Base-by-base conservation (phyloP, 2,113 vertebrate species). In the Passer montanus region DNA sequence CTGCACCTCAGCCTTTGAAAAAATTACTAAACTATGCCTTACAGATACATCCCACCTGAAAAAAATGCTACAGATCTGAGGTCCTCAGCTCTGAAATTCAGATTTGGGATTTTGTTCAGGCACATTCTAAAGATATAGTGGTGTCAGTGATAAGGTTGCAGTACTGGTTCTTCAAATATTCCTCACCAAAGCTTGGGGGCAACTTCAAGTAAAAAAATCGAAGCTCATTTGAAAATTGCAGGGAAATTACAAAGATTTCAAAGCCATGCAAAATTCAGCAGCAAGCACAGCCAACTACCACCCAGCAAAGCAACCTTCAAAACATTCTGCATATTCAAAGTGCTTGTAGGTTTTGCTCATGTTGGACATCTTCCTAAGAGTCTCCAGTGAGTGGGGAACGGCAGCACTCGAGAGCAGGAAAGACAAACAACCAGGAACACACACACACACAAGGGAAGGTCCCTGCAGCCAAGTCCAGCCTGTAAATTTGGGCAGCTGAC, bases 401-500 rank as follows among this genome's bases (percentile, higher is more conserved):
- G 72, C 75, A 86, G 70, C 55, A 39, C 64, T 67, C 46, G 72
- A 41, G 11, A 49, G 49, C 63, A 77, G 47, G 47, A 63, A 63
- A 43, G 79, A 49, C 56, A 84, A 82, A 84, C 72, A 64, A 64
- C 37, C 33, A 75, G 64, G 52, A 74, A 72, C 75, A 90, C 75
- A 56, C 67, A 56, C 67, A 95, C 0, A 0, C 46, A 81, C 43
- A 70, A 84, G 59, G 30, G 81, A 77, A 77, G 46, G 70, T 53
- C 60, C 31, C 58, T 47, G 75, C 75, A 78, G 86, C 89, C 88
- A 96, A 90, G 53, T 55, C 58, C 69, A 95, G 94, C 60, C 91
- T 74, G 73, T 82, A 95, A 89, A 95, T 94, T 39, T 91, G 92
- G 75, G 55, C 72, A 88, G 92, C 88, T 96, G 90, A 93, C 80